Conservation (phyloP, 1,140 invertebrate species). For the honey bee (Apis mellifera) region Amel_HAv3.1 CM009931.2:2654001-2654500, state of each 20-base stretch:
- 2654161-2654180: not conserved
- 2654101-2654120: not conserved
- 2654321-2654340: not conserved
- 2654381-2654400: too few relatives aligned
- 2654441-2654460: too few relatives aligned
- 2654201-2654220: not conserved
- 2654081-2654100: not conserved
- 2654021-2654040: too few relatives aligned
- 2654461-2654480: too few relatives aligned
- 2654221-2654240: not conserved
- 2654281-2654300: not conserved
- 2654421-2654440: too few relatives aligned
- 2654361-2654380: not conserved
- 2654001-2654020: too few relatives aligned
- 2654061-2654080: not conserved
- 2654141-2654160: not conserved
- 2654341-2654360: too few relatives aligned
- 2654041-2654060: not conserved
- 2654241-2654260: not conserved
- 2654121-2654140: not conserved
- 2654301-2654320: not conserved
- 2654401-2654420: too few relatives aligned
- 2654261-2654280: not conserved
- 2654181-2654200: not conserved
- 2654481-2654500: too few relatives aligned